These are phyloP conservation scores for Sylvia atricapilla DNA, from an alignment of 2,113 vertebrate species.

Conservation along the genomic window DNA sequence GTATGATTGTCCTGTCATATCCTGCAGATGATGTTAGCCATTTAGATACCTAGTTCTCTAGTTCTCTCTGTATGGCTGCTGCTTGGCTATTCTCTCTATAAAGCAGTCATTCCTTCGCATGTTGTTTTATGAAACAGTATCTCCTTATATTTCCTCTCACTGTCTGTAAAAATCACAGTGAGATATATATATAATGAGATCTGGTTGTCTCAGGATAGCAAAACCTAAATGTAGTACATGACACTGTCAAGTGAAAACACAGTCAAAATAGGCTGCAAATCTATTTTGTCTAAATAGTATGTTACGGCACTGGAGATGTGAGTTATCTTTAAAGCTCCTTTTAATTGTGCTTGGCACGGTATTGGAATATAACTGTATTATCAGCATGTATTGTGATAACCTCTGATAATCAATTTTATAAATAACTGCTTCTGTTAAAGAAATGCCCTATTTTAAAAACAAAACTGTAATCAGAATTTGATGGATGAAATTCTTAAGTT, in stretches of 20 bases:
- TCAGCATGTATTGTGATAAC: neutral
- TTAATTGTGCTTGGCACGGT: neutral
- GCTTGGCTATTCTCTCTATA: neutral
- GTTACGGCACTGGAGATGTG: neutral
- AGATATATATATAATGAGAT: neutral
- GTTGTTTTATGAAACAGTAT: neutral
- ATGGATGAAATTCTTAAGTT: neutral
- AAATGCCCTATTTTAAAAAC: neutral
- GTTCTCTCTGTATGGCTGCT: neutral
- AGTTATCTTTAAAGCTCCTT: neutral
- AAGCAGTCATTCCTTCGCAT: neutral
- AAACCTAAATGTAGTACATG: neutral
- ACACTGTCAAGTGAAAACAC: neutral
- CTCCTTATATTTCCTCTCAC: neutral
- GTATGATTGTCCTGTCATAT: neutral
- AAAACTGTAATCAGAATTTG: neutral
- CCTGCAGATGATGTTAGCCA: neutral
- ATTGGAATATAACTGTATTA: neutral
- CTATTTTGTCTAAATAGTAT: neutral
- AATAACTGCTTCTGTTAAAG: neutral
- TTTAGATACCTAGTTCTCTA: neutral
- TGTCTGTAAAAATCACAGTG: neutral
- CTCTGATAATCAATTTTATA: neutral
- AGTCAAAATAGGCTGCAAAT: neutral
- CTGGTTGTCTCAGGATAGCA: neutral